Evolutionary conservation across 1,140 invertebrate species (phyloP), one percentile per base, ranked within the genome.

Genomic region (Eupeodes corollae): DNA sequence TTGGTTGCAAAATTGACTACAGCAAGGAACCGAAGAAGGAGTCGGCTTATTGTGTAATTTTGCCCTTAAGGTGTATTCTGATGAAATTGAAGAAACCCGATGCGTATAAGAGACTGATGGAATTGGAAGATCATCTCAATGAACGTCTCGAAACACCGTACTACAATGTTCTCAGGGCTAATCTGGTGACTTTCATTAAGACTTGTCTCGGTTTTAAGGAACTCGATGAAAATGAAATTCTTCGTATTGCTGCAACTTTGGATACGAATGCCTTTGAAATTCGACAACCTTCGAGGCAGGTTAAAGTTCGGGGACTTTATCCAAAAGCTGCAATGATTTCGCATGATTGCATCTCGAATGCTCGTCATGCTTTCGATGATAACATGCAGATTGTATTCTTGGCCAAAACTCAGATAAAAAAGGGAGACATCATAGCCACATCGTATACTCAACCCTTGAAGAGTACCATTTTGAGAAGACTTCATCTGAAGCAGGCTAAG

Each of bases 181-280:
- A 80, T 60, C 62, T 81, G 9, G 70, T 79, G 1, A 75, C 74
- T 2, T 77, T 81, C 49, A 69, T 82, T 26, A 68, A 73, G 44
- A 74, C 78, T 39, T 73, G 77, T 11, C 61, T 82, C 38, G 71
- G 73, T 6, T 44, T 80, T 33, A 59, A 63, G 2, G 55, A 70
- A 10, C 73, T 74, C 57, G 67, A 72, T 31, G 74, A 76, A 50
- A 64, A 79, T 54, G 75, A 77, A 5, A 78, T 84, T 30, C 63
- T 84, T 12, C 75, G 75, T 55, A 70, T 80, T 6, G 79, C 79
- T 32, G 80, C 75, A 3, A 78, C 82, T 47, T 71, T 82, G 47
- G 79, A 83, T 51, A 81, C 79, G 2, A 84, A 85, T 54, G 68
- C 79, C 13, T 83, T 77, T 52, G 78, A 80, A 53, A 66, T 80